These are phyloP conservation scores for Chaenocephalus aceratus DNA, from an alignment of 2,113 vertebrate genomes.

Conservation along the genomic window DNA sequence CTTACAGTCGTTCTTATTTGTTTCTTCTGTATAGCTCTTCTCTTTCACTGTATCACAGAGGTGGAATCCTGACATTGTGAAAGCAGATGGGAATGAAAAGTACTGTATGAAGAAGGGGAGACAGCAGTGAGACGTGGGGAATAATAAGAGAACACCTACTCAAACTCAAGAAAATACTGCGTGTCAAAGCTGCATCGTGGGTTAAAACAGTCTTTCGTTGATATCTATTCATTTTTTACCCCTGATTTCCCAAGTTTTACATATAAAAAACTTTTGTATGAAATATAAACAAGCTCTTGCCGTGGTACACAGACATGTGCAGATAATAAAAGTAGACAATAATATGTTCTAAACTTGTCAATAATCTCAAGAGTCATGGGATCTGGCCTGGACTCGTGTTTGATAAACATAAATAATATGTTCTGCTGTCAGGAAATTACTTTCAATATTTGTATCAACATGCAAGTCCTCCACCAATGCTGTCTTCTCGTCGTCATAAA, in stretches of 20 bases:
- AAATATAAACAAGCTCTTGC: slow-evolving; percentile 95
- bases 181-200: slow-evolving; percentile 61
- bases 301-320: slow-evolving; percentile 80
- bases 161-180: slow-evolving; percentile 49
- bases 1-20: slow-evolving; percentile 87
- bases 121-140: slow-evolving; percentile 37
- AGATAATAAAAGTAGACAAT: slow-evolving; percentile 82
- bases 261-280: slow-evolving; percentile 92
- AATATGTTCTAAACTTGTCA: slow-evolving; percentile 85
- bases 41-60: slow-evolving; percentile 84
- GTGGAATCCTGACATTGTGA: slow-evolving; percentile 60
- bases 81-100: slow-evolving; percentile 71
- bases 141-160: slow-evolving; percentile 19
- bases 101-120: slow-evolving; percentile 69
- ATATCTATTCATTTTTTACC: slow-evolving; percentile 33
- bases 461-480: slow-evolving; percentile 29
- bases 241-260: slow-evolving; percentile 85
- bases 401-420: slow-evolving; percentile 85
- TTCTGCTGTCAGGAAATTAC: slow-evolving; percentile 68
- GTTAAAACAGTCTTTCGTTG: slow-evolving; percentile 68
- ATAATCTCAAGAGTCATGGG: slow-evolving; percentile 27
- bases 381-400: slow-evolving; percentile 72
- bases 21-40: slow-evolving; percentile 70
- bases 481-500: slow-evolving; percentile 33
- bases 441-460: slow-evolving; percentile 12